Percentiles rank a stretch among this genome's conserved stretches.
These are phyloP conservation scores for Mythimna loreyi DNA, from an alignment of 2,888 invertebrate genomes.

Conservation along the genomic window DNA sequence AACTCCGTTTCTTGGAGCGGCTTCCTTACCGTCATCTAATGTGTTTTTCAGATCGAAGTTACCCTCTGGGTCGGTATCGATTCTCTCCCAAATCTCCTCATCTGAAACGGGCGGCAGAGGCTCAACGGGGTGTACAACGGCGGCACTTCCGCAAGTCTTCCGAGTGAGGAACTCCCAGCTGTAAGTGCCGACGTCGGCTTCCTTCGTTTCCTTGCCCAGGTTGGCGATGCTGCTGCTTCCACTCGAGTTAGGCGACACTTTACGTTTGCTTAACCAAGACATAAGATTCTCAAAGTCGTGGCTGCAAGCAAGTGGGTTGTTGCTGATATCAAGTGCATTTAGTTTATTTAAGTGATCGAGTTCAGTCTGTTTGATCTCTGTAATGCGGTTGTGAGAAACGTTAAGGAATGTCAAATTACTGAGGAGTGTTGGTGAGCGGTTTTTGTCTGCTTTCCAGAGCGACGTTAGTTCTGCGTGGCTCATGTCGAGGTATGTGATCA, in stretches of 20 bases:
- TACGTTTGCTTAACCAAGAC: conserved; percentile 91
- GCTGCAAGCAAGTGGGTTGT: conserved; percentile 93
- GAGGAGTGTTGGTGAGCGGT: conserved; percentile 84
- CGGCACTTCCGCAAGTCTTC: conserved; percentile 81
- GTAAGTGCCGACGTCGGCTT: conserved; percentile 77
- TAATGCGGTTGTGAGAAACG: conserved; percentile 91
- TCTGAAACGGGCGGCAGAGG: conserved; percentile 81
- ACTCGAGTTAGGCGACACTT: conserved; percentile 89
- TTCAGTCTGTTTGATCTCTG: conserved; percentile 90
- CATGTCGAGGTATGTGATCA: conserved; percentile 93
- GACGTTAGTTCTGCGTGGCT: conserved; percentile 93
- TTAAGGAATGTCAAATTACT: conserved; percentile 91
- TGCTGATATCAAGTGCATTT: conserved; percentile 91
- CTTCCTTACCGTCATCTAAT: conserved; percentile 83
- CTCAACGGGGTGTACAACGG: conserved; percentile 79
- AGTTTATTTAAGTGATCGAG: conserved; percentile 91
- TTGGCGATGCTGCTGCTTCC: conserved; percentile 83
- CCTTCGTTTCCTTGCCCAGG: conserved; percentile 80
- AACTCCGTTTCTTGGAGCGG: conserved; percentile 67
- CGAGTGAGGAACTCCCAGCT: conserved; percentile 88
- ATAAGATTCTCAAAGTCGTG: conserved; percentile 93
- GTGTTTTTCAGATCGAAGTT: conserved; percentile 86
- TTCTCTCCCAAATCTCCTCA: conserved; percentile 88
- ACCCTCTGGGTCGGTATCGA: conserved; percentile 81
- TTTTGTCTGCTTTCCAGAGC: conserved; percentile 91